Conservation (phyloP, 23 tunicate species). For the Corella eumyota region DNA sequence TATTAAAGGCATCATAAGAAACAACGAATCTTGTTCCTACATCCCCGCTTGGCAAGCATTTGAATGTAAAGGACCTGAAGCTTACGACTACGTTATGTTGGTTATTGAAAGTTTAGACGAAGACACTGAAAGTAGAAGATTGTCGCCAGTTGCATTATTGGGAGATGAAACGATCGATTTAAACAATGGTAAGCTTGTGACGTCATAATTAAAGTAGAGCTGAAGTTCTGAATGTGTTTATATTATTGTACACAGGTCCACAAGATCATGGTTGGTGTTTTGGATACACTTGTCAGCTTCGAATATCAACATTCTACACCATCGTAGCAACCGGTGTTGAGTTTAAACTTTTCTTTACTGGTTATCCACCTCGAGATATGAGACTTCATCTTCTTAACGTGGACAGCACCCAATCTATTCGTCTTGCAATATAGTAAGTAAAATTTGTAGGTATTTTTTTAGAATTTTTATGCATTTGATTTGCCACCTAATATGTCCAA, state of each 20-base stretch:
- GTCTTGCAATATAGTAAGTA: conserved; percentile 30
- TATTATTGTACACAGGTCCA: conserved; percentile 38
- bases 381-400: conserved; percentile 30
- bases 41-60: conserved; percentile 61
- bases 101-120: conserved; percentile 76
- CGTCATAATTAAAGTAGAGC: too few relatives aligned
- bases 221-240: neutral
- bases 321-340: conserved; percentile 50
- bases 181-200: conserved; percentile 43
- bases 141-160: conserved; percentile 65
- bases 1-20: conserved; percentile 43
- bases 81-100: conserved; percentile 49
- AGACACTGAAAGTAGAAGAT: conserved; percentile 67
- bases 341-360: conserved; percentile 48
- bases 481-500: too few relatives aligned
- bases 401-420: neutral
- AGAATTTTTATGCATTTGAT: too few relatives aligned
- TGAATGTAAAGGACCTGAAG: conserved; percentile 35
- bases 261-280: conserved; percentile 88
- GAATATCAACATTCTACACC: conserved; percentile 65
- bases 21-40: conserved; percentile 21
- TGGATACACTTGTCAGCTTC: conserved; percentile 81
- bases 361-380: conserved; percentile 26
- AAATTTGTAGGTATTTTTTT: too few relatives aligned
- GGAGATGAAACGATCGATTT: conserved; percentile 51